Evolutionary conservation across 2,888 invertebrate genomes (phyloP).

Genomic region (Pristionchus mayeri): DNA sequence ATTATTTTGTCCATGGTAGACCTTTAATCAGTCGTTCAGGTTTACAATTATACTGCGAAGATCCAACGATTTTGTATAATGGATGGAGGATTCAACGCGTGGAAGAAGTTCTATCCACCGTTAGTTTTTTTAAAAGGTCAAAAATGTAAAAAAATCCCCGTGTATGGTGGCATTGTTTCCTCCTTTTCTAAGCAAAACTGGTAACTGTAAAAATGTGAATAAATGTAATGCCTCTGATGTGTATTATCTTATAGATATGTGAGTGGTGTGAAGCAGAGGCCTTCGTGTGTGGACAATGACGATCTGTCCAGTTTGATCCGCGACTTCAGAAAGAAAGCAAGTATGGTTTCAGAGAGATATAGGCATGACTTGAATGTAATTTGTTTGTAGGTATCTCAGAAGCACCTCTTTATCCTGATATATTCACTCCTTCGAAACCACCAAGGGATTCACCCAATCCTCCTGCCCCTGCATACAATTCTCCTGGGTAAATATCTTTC

Average conservation of each 20-base stretch:
- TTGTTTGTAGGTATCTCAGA: not conserved
- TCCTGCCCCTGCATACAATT: not conserved
- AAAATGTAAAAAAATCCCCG: too few species aligned
- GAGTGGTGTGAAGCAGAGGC: not conserved
- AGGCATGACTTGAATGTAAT: not conserved
- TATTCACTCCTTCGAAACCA: not conserved
- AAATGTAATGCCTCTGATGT: too few species aligned
- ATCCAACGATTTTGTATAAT: constrained; percentile 52
- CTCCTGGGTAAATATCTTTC: not conserved
- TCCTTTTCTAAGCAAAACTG: too few species aligned
- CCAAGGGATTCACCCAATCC: not conserved
- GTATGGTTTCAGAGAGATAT: not conserved
- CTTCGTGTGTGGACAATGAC: not conserved
- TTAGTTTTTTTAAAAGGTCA: not conserved
- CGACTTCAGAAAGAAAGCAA: not conserved
- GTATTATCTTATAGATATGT: not conserved
- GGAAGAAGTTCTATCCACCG: constrained; percentile 62
- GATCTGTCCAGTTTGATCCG: not conserved
- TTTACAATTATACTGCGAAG: not conserved
- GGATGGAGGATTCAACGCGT: constrained; percentile 69
- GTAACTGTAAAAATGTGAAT: too few species aligned
- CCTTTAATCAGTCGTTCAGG: not conserved
- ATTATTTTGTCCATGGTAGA: not conserved
- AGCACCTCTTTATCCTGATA: not conserved
- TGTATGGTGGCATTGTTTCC: too few species aligned